Evolutionary conservation across 2,113 vertebrate species (phyloP).

Genomic region (Phalacrocorax aristotelis): DNA sequence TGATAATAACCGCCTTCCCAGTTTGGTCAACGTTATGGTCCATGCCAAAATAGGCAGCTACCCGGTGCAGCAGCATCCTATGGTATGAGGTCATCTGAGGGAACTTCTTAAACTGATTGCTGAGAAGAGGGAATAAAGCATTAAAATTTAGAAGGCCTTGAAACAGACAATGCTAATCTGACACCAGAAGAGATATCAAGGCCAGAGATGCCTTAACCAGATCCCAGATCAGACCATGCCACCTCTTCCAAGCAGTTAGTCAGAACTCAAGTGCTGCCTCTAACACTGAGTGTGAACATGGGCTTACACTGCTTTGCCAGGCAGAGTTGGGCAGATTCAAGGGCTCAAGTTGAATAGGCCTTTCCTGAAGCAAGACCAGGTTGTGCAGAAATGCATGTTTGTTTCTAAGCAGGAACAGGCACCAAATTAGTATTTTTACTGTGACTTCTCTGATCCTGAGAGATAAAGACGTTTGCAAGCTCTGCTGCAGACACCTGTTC

Average conservation of each 20-base stretch:
- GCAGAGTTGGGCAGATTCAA: background rate
- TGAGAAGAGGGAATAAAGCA: constrained; percentile 48
- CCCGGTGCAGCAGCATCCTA: constrained; percentile 96
- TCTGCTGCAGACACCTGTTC: background rate
- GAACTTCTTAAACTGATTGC: constrained; percentile 99
- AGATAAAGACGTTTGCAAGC: background rate
- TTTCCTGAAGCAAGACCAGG: background rate
- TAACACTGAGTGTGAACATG: background rate
- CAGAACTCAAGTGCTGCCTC: background rate
- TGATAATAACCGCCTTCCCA: constrained; percentile 98
- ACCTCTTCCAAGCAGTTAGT: background rate
- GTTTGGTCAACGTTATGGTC: constrained; percentile 99
- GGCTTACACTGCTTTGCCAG: background rate
- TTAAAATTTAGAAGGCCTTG: background rate
- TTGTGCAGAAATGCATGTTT: background rate
- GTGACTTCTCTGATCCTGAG: background rate
- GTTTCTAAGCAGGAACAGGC: background rate
- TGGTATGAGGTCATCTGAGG: constrained; percentile 99
- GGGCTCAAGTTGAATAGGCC: background rate
- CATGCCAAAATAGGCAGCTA: constrained; percentile 99
- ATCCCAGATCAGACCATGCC: background rate
- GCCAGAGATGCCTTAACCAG: background rate
- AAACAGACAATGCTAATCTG: background rate
- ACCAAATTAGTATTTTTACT: background rate
- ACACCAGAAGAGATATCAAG: background rate